Evolutionary conservation across 2,888 invertebrate species (phyloP), one percentile per base, ranked within the genome.

Genomic region (Tortricodes alternella): DNA sequence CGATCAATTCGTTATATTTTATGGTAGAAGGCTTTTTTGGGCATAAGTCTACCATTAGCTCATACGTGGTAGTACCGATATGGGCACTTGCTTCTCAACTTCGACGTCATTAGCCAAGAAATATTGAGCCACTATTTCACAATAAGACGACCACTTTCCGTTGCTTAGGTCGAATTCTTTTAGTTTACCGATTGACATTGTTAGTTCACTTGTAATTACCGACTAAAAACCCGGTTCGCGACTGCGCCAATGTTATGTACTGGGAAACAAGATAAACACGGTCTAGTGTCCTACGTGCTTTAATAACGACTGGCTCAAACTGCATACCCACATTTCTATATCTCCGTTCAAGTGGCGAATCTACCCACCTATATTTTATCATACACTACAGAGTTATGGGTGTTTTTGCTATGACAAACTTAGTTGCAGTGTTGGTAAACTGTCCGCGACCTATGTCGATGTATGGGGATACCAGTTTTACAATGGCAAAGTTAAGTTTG

Each of bases 181-280:
- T 23, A 35, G 13, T 23, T 35, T 46, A 3, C 34, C 19, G 7
- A 44, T 15, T 9, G 44, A 32, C 32, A 44, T 32, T 41, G 11
- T 32, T 3, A 32, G n/a, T n/a, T n/a, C n/a, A n/a, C n/a, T n/a
- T n/a, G 3, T 7, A 8, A 13, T 15, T 9, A 2, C 4, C 1
- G 4, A 1, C n/a, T 32, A 6, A 13, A 32, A 32, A 11, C 13
- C 23, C 9, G 23, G 13, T 35, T 46, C 35, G 35, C 46, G 46
- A 35, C 46, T 46, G 35, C 46, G 46, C 46, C 46, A 46, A 21
- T 37, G 37, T 7, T 11, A 37, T 37, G 11, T 37, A 18, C n/a
- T 8, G 18, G 18, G 18, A 5, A 6, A 32, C 9, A 6, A 37
- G 16, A 15, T 2, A 37, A 18, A 16, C 2, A 4, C 18, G 37